Percentiles rank a stretch among this genome's conserved stretches.
phyloP scores from a whole-genome alignment of 2,113 vertebrate genomes.

The Carassius gibelio region DNA sequence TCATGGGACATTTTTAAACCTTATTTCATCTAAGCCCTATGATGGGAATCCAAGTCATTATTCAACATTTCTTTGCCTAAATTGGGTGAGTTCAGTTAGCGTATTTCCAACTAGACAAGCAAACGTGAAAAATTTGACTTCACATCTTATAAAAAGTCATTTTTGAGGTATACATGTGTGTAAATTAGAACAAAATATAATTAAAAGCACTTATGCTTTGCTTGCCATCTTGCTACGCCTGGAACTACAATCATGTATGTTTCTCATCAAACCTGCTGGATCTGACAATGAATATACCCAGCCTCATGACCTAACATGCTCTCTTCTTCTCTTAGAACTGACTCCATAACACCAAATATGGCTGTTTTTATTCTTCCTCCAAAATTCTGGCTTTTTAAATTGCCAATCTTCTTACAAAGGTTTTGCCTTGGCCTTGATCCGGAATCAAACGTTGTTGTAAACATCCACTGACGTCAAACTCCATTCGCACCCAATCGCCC shows the following conservation, averaged over 20 bases:
- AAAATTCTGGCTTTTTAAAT: background rate
- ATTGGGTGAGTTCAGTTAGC: background rate
- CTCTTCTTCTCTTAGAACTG: background rate
- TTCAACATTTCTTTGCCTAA: background rate
- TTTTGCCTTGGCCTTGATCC: constrained; percentile 30
- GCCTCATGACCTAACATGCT: background rate
- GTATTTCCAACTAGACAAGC: background rate
- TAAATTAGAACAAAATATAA: background rate
- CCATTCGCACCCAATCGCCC: constrained; percentile 27
- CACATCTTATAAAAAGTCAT: background rate
- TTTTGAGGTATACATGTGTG: background rate
- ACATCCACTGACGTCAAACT: constrained; percentile 40
- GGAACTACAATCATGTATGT: constrained; percentile 1
- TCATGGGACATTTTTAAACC: background rate
- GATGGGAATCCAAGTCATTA: background rate
- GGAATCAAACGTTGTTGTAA: constrained; percentile 31
- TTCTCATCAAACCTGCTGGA: constrained; percentile 9
- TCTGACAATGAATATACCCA: background rate
- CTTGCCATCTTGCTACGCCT: background rate
- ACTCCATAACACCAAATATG: background rate
- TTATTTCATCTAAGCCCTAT: background rate
- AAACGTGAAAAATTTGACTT: background rate
- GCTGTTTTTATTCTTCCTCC: background rate
- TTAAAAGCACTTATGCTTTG: background rate
- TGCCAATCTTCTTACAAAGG: background rate